Percentiles rank a stretch among this genome's conserved stretches.
These are phyloP conservation scores for Meleagris gallopavo DNA, from an alignment of 2,113 vertebrate genomes.

Conservation along the genomic window DNA sequence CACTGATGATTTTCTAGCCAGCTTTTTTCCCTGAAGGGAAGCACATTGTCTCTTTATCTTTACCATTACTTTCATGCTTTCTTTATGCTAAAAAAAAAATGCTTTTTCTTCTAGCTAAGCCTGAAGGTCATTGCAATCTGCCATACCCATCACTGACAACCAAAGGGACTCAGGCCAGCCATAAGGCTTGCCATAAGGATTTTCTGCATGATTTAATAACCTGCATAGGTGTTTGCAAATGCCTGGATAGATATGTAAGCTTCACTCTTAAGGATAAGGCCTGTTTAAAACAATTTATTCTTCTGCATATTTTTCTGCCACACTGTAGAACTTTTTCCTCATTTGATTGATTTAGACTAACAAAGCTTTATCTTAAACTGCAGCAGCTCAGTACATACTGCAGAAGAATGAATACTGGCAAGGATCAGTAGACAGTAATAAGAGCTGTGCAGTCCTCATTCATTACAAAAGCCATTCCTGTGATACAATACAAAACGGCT, in stretches of 20 bases:
- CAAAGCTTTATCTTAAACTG: not conserved
- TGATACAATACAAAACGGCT: not conserved
- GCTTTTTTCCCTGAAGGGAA: not conserved
- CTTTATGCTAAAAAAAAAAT: not conserved
- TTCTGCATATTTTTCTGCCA: not conserved
- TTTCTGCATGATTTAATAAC: not conserved
- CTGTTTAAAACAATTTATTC: not conserved
- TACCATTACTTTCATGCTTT: not conserved
- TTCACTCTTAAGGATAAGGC: not conserved
- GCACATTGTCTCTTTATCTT: not conserved
- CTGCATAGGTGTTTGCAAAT: not conserved
- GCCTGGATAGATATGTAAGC: not conserved
- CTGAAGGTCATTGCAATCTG: not conserved
- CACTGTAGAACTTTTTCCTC: not conserved
- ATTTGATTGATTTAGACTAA: conserved; percentile 4
- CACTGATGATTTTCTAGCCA: not conserved
- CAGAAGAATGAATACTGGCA: not conserved
- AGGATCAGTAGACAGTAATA: not conserved
- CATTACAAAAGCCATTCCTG: not conserved
- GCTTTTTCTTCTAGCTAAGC: not conserved
- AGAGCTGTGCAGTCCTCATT: not conserved
- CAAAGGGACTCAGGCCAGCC: not conserved
- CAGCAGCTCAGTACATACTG: not conserved
- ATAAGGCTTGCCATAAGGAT: not conserved
- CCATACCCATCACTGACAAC: not conserved